Conservation (phyloP, 2,113 vertebrate species). For the Phrynosoma blainvillii region DNA sequence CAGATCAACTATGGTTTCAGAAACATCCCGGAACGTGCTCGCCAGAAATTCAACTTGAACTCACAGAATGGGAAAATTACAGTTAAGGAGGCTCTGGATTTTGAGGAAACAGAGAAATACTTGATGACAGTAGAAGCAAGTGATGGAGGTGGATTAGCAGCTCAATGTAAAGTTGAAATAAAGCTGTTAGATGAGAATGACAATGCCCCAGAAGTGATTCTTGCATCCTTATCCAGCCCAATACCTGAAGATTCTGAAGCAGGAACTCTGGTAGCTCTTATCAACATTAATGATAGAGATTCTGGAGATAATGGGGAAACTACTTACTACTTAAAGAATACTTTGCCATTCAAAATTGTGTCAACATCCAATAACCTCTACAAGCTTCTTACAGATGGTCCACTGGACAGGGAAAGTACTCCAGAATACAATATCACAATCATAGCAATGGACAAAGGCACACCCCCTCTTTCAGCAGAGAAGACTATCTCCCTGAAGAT, state of each 20-base stretch:
- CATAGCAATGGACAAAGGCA: conserved; percentile 61
- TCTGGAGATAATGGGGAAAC: conserved; percentile 76
- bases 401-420: conserved; percentile 64
- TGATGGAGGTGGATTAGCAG: conserved; percentile 69
- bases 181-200: conserved; percentile 72
- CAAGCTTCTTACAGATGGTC: conserved; percentile 72
- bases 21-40: conserved; percentile 35
- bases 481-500: conserved; percentile 68
- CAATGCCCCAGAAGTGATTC: conserved; percentile 64
- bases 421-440: conserved; percentile 69
- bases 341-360: conserved; percentile 68
- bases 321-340: conserved; percentile 58
- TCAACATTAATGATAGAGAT: conserved; percentile 80
- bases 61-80: conserved; percentile 56
- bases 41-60: conserved; percentile 63
- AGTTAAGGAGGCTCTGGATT: conserved; percentile 64
- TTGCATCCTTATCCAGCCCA: conserved; percentile 61
- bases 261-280: conserved; percentile 74
- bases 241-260: conserved; percentile 72
- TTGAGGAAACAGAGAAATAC: conserved; percentile 65
- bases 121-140: conserved; percentile 69
- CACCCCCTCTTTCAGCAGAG: conserved; percentile 49
- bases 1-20: conserved; percentile 69
- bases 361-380: conserved; percentile 72
- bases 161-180: conserved; percentile 70